Base-by-base conservation (phyloP, 1,140 invertebrate species). In the Anoplolepis gracilipes region DNA sequence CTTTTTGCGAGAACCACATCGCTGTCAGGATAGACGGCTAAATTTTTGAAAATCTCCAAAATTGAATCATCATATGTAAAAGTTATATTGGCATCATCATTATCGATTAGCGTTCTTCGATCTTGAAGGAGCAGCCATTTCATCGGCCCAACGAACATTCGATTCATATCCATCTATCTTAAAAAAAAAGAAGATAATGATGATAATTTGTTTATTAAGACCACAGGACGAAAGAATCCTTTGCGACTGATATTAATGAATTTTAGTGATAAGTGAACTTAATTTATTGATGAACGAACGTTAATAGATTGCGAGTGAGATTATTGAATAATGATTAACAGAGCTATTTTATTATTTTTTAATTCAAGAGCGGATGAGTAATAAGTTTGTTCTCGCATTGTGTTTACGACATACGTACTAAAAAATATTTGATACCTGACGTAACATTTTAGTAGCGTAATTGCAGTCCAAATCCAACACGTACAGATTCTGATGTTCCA, bases 101-200 rank as follows among this genome's bases (percentile, higher is more conserved):
- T 61, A n/a, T 39, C n/a, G 6, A 25, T 46, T 6, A n/a, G 2
- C 4, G 16, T 72, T 8, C 84, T 76, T 10, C 62, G 90, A 78
- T 92, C 90, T 72, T 88, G 90, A 5, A 93, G 36, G 1, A 94
- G 46, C 7, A 94, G 78, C 93, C 93, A 94, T n/a, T 86, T 93
- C 0, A 59, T 85, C 10, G 93, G 93, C 0, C 89, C 89, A 0
- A 85, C 4, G 61, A 94, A 92, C 85, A 91, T 76, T 1, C 49
- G 55, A 6, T 33, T 92, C 2, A 13, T 22, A 62, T 90, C 89
- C 8, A 81, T 91, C 92, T 91, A 39, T 33, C 6, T n/a, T n/a
- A 4, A 33, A 6, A n/a, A n/a, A n/a, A 72, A 30, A 4, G 33
- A 6, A 49, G n/a, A n/a, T n/a, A n/a, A n/a, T n/a, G 13, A 25